phyloP scores from a whole-genome alignment of 2,888 invertebrate species.

The Hermaeophaga mercurialis region DNA sequence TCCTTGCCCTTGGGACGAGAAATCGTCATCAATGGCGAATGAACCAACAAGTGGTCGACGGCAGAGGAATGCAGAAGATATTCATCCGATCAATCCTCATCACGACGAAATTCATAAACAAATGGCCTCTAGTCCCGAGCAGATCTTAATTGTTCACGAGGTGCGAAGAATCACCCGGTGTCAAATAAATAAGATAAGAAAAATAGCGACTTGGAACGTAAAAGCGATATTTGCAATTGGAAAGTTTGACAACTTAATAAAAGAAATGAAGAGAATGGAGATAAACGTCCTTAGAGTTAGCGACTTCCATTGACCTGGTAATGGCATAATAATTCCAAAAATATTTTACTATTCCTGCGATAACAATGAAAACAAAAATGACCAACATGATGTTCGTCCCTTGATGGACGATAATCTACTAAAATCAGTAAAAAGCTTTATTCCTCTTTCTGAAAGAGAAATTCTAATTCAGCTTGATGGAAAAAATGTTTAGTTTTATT shows the following conservation, averaged over 20 bases:
- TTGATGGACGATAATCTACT: background rate
- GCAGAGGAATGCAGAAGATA: background rate
- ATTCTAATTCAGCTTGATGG: no score
- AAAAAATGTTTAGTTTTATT: no score
- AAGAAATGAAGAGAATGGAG: background rate
- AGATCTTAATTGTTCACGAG: conserved; percentile 14
- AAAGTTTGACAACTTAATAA: background rate
- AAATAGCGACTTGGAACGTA: background rate
- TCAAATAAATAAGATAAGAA: conserved; percentile 10
- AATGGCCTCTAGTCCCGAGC: background rate
- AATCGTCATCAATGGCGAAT: background rate
- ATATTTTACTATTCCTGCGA: background rate
- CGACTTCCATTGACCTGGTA: background rate
- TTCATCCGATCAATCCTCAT: no score
- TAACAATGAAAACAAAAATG: background rate
- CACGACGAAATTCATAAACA: background rate
- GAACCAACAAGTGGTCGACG: background rate
- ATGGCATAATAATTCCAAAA: background rate
- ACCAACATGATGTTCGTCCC: background rate
- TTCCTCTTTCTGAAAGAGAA: background rate
- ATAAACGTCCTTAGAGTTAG: background rate
- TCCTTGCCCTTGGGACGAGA: background rate
- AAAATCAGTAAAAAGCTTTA: conserved; percentile 1
- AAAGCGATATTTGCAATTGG: background rate
- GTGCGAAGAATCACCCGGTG: conserved; percentile 19